Evolutionary conservation across 2,888 invertebrate genomes (phyloP).

Genomic region (Lacanobia oleracea): DNA sequence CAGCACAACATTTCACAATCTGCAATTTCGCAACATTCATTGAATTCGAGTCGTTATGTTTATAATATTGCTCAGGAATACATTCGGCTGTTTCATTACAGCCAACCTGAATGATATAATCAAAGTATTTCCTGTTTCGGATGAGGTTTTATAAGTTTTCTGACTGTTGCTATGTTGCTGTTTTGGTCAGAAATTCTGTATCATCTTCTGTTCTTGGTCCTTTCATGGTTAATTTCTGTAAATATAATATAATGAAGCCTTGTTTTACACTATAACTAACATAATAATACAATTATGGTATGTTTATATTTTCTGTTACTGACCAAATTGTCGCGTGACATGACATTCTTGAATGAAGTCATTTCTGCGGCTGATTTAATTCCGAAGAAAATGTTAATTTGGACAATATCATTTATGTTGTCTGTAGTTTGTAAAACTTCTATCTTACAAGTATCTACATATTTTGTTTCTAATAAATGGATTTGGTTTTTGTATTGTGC

Average conservation of each 20-base stretch:
- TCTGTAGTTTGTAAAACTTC: background rate
- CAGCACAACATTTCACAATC: constrained; percentile 66
- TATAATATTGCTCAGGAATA: constrained; percentile 54
- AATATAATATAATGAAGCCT: too few species aligned
- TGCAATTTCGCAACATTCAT: constrained; percentile 66
- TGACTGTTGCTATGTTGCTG: constrained; percentile 12
- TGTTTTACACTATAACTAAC: background rate
- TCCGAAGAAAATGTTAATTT: constrained; percentile 24
- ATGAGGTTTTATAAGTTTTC: constrained; percentile 27
- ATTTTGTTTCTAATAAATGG: background rate
- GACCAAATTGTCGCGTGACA: constrained; percentile 15
- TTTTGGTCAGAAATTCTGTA: constrained; percentile 8
- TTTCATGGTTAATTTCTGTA: background rate
- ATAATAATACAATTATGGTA: background rate
- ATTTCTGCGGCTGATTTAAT: constrained; percentile 10
- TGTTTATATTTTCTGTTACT: constrained; percentile 1
- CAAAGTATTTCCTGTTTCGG: constrained; percentile 46
- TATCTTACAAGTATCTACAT: background rate
- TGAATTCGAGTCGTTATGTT: constrained; percentile 49
- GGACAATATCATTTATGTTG: background rate
- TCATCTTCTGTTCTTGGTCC: background rate
- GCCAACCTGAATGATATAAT: constrained; percentile 51
- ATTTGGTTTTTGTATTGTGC: constrained; percentile 9
- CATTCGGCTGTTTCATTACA: constrained; percentile 47
- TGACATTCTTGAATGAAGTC: constrained; percentile 8